A percentile compares a stretch with the other conserved stretches of the same genome.
phyloP scores from a whole-genome alignment of 2,797 vertebrate species.

The Pangasius krempfi region DNA sequence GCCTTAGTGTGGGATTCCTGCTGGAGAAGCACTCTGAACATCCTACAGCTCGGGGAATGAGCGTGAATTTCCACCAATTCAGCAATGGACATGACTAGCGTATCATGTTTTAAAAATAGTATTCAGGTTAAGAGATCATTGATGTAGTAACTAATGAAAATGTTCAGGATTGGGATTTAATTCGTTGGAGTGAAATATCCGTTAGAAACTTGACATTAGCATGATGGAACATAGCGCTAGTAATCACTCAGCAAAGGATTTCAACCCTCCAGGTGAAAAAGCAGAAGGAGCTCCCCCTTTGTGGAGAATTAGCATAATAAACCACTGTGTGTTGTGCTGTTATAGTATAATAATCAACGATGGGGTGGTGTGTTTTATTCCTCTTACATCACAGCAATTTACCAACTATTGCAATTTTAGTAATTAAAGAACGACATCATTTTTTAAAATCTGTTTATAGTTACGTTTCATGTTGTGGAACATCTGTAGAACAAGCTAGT shows the following conservation, averaged over 20 bases:
- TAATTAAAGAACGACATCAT: no score
- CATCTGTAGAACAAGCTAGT: neutral
- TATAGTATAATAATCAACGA: neutral
- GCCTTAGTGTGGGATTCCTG: neutral
- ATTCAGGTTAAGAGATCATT: neutral
- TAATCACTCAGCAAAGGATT: neutral
- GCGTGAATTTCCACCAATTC: no score
- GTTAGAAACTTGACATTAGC: neutral
- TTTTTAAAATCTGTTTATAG: no score
- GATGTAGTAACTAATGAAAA: neutral
- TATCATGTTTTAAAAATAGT: neutral
- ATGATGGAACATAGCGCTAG: neutral
- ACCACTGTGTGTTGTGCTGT: neutral
- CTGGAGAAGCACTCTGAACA: slow-evolving; percentile 10
- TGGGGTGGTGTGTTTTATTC: neutral
- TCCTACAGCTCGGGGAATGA: neutral
- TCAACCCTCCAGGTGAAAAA: neutral
- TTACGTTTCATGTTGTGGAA: neutral
- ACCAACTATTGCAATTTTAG: neutral
- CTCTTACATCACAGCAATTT: neutral
- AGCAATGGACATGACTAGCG: neutral
- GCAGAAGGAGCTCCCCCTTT: neutral
- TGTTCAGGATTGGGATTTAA: neutral
- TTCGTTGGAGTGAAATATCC: neutral
- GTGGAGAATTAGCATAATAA: neutral